Base-by-base conservation (phyloP, 2,888 invertebrate species). In the Asteroscopus sphinx region DNA sequence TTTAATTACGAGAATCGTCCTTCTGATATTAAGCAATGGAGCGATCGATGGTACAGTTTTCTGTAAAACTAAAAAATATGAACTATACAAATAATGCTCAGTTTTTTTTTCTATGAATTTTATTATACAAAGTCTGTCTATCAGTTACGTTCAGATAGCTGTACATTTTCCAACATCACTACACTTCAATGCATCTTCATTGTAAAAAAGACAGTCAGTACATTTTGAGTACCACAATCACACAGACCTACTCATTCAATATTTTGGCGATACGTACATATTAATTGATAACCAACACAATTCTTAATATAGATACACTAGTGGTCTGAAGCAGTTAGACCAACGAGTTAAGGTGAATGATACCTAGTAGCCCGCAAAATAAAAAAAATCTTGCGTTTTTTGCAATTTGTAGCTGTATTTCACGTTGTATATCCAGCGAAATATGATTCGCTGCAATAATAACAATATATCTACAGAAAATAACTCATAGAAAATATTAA, bases 91-190 rank as follows among this genome's bases (percentile, higher is more conserved):
- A 52, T 64, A 1, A 68, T 47, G 58, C 66, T 51, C 54, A 9
- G 1, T 21, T 4, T 2, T 13, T 42, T 51, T 13, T 42, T 51
- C 44, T 40, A 16, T 40, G 26, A 36, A 26, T 76, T 85, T 84
- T 83, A 83, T 82, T 85, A 83, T 77, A 83, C 76, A 86, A 86
- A 65, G 65, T 65, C 58, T 40, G 41, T 58, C 65, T 45, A 49
- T 74, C 72, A 77, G 67, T 76, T 75, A 76, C 73, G 78, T 74
- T 48, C 63, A 75, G 55, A 63, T 62, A 71, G 70, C 63, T 74
- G 60, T 75, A 75, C 73, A 74, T 64, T 68, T 56, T 57, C 56
- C 64, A 62, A 60, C 52, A 61, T 68, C 65, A 75, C 68, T 68
- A 61, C 76, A 69, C 75, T 70, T 70, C 71, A 48, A 64, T 64